A percentile compares a stretch with the other conserved stretches of the same genome.
Conservation (phyloP, 2,797 vertebrate species). For the Parauchenoglanis ngamensis region DNA sequence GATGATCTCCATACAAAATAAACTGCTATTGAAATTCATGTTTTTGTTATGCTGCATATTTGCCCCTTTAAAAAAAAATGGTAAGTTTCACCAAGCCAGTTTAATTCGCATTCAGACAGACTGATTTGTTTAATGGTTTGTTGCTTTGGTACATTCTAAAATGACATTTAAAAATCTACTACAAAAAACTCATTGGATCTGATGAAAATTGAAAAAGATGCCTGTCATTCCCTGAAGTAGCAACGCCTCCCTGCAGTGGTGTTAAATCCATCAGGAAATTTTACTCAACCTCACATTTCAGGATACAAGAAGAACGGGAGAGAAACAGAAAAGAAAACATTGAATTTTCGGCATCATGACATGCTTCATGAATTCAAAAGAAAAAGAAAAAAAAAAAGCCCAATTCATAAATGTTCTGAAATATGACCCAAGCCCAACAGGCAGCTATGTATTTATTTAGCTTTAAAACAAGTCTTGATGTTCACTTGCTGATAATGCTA, state of each 20-base stretch:
- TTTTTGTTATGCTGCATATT: background rate
- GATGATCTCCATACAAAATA: background rate
- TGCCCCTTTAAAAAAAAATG: background rate
- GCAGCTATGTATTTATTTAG: background rate
- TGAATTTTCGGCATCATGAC: background rate
- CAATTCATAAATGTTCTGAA: background rate
- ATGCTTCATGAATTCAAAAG: background rate
- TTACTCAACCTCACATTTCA: background rate
- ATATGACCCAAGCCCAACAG: background rate
- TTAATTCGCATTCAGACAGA: background rate
- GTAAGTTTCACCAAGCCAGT: background rate
- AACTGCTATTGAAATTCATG: background rate
- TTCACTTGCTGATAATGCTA: background rate
- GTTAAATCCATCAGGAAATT: background rate
- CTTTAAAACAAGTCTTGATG: background rate
- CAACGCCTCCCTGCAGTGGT: background rate
- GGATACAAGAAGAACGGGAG: background rate
- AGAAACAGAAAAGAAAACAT: background rate
- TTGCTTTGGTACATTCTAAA: background rate
- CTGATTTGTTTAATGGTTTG: background rate
- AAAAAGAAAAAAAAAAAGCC: background rate
- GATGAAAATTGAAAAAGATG: background rate
- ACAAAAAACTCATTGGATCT: background rate
- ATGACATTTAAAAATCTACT: background rate
- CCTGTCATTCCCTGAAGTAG: background rate